Conservation (phyloP, 2,113 vertebrate genomes). For the Psilopsiagon aymara region DNA sequence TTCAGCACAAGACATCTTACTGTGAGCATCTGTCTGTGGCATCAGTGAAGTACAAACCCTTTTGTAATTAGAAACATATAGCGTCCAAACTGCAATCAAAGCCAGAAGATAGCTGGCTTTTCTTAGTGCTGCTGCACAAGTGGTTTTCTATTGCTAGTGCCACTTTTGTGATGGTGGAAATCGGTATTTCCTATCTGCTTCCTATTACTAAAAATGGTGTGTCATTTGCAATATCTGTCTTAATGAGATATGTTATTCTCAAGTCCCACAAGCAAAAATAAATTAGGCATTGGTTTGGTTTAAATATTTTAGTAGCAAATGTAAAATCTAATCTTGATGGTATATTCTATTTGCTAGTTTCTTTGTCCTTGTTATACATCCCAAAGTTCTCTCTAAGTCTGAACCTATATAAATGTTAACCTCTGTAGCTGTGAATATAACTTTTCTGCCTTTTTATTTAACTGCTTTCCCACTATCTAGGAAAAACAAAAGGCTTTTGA, state of each 20-base stretch:
- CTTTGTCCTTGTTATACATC: constrained; percentile 1
- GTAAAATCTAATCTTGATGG: neutral
- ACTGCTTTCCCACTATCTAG: constrained; percentile 65
- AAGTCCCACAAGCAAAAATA: neutral
- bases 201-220: neutral
- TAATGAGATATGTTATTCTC: neutral
- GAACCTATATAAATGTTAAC: neutral
- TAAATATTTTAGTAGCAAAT: neutral
- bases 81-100: neutral
- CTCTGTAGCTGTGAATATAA: constrained; percentile 39
- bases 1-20: neutral
- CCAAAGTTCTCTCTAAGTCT: constrained; percentile 7
- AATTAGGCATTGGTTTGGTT: neutral
- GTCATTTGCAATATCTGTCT: neutral
- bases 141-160: neutral
- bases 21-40: neutral
- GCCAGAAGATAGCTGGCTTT: neutral
- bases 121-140: neutral
- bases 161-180: neutral
- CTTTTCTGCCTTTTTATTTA: constrained; percentile 67
- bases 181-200: neutral
- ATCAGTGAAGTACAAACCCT: neutral
- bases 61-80: neutral
- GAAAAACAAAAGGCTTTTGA: constrained; percentile 78
- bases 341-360: neutral